Evolutionary conservation across 2,888 invertebrate species (phyloP), one percentile per base, ranked within the genome.

Genomic region (Entomobrya proxima): DNA sequence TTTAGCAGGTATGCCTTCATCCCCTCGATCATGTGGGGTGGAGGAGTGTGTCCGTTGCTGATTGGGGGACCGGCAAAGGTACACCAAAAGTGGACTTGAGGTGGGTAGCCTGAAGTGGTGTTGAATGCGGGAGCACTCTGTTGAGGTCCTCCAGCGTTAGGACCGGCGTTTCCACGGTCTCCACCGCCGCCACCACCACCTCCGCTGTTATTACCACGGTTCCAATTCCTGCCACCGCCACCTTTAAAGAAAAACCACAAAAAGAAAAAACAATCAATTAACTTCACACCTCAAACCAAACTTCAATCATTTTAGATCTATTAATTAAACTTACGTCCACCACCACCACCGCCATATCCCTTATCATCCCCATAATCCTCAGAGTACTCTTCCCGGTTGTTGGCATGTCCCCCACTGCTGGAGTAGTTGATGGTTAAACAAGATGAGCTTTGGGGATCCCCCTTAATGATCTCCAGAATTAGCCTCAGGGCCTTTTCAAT

Each of bases 21-120:
- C 21, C 90, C 90, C 85, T 90, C 90, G 69, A 89, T 88, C 90
- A 90, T 90, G 75, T 89, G 89, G 18, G 88, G 88, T 44, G 89
- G 90, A 61, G 90, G 89, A 69, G 89, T 90, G 80, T 90, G 89
- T 5, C 90, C 90, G 75, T 90, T 90, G 24, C 88, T 85, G 86
- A 90, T 90, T 86, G 89, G 89, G 32, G 90, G 90, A 44, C 90
- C 90, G 44, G 90, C 88, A 85, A 89, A 90, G 9, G 89, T 90
- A 83, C 90, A 90, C 90, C 90, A 90, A 67, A 90, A 90, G 69
- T 90, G 90, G 18, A 90, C 90, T 86, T 89, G 89, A 44, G 90
- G 90, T 37, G 89, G 90, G 86, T 89, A 90, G 24, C 90, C 89
- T 24, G 88, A 88, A 44, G 89, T 84, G 0, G 89, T 87, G 69